Percentiles rank a stretch among this genome's conserved stretches.
These are phyloP conservation scores for Meiosimyza decipiens DNA, from an alignment of 2,888 invertebrate genomes.

Conservation along the genomic window DNA sequence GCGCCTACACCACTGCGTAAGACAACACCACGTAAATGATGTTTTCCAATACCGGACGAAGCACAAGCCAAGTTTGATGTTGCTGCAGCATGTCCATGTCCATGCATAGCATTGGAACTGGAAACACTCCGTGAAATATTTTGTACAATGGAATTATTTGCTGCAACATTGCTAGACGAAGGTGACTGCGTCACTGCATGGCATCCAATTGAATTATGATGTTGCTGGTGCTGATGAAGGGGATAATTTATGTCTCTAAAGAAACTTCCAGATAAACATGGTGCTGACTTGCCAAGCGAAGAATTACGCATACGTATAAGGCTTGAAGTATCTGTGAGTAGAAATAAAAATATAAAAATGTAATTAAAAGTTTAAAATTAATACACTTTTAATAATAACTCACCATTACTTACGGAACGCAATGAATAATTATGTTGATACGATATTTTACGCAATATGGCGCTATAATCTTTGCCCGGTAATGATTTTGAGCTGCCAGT, in stretches of 20 bases:
- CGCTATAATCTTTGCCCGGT: slow-evolving; percentile 60
- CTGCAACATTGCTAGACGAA: slow-evolving; percentile 34
- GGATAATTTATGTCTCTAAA: slow-evolving; percentile 67
- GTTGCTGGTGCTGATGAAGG: slow-evolving; percentile 12
- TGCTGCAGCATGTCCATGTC: slow-evolving; percentile 1
- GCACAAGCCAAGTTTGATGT: slow-evolving; percentile 55
- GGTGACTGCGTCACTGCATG: slow-evolving; percentile 42
- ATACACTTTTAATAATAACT: slow-evolving; percentile 29
- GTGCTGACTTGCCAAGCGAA: slow-evolving; percentile 92
- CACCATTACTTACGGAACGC: slow-evolving; percentile 61
- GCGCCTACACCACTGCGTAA: slow-evolving; percentile 42
- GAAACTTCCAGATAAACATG: slow-evolving; percentile 80
- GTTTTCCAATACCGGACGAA: slow-evolving; percentile 55
- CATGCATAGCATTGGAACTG: slow-evolving; percentile 39
- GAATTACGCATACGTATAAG: slow-evolving; percentile 89
- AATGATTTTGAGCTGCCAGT: slow-evolving; percentile 63
- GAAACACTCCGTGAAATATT: slow-evolving; percentile 36
- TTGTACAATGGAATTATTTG: slow-evolving; percentile 26
- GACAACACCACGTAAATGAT: slow-evolving; percentile 58
- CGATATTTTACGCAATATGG: slow-evolving; percentile 63
- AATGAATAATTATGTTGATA: slow-evolving; percentile 65
- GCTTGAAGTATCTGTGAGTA: slow-evolving; percentile 71
- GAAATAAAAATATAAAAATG: slow-evolving; percentile 10
- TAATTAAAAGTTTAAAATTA: background rate
- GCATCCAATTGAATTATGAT: slow-evolving; percentile 11